Conservation (phyloP, 2,113 vertebrate species). For the Brienomyrus brachyistius region DNA sequence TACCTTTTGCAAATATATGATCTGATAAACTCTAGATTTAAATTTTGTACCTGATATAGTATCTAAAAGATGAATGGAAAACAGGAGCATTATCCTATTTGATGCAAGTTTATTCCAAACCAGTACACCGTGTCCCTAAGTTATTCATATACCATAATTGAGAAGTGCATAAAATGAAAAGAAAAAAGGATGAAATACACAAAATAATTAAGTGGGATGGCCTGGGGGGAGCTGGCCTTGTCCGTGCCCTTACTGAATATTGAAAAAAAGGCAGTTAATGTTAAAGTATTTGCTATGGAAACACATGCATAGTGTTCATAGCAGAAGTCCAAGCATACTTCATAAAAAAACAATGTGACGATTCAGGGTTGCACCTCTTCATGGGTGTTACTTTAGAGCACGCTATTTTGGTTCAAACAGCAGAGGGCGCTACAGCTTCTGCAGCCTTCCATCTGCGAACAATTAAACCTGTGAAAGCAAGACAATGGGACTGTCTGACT, state of each 20-base stretch:
- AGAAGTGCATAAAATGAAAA: neutral
- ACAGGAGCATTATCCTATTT: neutral
- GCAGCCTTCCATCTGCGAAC: neutral
- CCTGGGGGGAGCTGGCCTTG: neutral
- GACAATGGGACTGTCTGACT: neutral
- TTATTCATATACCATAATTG: neutral
- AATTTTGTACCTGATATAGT: neutral
- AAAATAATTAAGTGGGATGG: neutral
- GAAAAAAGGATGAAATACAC: neutral
- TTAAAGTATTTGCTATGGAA: neutral
- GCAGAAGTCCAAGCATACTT: too few species aligned
- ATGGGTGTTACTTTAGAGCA: neutral
- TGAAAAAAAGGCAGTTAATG: neutral
- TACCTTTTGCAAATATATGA: neutral
- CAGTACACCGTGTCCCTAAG: neutral
- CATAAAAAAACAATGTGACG: neutral
- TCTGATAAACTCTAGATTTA: neutral
- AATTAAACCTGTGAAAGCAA: neutral
- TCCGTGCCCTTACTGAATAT: neutral
- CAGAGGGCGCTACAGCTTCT: slow-evolving; percentile 3
- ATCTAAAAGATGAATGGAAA: neutral
- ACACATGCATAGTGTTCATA: neutral
- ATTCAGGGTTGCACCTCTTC: neutral
- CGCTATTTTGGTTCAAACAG: neutral
- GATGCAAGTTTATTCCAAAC: neutral